phyloP scores from a whole-genome alignment of 2,113 vertebrate genomes.

The Notiomystis cincta region DNA sequence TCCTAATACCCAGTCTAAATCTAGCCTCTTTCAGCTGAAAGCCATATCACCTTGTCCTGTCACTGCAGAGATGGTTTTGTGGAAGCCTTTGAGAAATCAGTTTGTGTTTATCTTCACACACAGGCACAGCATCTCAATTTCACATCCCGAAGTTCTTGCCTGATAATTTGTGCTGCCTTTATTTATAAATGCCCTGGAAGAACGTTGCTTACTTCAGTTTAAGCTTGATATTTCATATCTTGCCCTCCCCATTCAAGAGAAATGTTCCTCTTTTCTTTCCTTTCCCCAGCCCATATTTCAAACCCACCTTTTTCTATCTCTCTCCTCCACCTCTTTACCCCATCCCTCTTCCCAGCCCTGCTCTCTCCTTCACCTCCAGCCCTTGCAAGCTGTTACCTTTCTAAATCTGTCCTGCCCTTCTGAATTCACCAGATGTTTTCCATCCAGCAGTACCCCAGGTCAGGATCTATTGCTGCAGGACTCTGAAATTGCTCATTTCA shows the following conservation, averaged over 20 bases:
- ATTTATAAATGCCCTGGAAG: not conserved
- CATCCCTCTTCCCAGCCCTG: not conserved
- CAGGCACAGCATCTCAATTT: not conserved
- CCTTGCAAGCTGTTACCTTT: conserved; percentile 11
- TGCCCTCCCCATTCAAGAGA: not conserved
- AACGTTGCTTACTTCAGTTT: not conserved
- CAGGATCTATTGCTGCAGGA: not conserved
- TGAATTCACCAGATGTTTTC: not conserved
- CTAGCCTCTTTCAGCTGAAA: not conserved
- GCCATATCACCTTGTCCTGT: not conserved
- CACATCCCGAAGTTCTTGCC: not conserved
- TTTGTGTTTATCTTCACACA: not conserved
- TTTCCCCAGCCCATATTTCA: not conserved
- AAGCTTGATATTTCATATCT: not conserved
- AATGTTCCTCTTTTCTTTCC: not conserved
- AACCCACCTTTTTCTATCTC: not conserved
- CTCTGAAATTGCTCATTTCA: not conserved
- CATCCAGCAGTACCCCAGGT: not conserved
- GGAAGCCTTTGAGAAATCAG: not conserved
- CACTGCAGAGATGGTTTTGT: not conserved
- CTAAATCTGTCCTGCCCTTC: not conserved
- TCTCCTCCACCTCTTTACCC: not conserved
- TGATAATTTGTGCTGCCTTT: not conserved
- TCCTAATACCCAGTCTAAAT: not conserved
- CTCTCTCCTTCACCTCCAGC: not conserved